Evolutionary conservation across 2,888 invertebrate species (phyloP).

Genomic region (Neoascia interrupta): DNA sequence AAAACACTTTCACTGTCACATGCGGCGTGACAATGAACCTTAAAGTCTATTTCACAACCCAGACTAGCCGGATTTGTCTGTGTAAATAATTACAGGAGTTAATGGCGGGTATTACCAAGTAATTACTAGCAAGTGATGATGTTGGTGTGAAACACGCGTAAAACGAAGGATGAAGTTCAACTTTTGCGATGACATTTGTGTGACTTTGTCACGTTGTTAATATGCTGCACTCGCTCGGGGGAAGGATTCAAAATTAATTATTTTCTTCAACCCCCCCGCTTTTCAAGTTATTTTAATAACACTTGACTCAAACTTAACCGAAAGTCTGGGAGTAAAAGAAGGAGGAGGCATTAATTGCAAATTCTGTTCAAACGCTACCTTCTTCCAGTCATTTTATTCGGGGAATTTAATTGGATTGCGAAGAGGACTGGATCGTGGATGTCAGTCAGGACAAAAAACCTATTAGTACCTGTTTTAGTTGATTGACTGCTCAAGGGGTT

Average conservation of each 20-base stretch:
- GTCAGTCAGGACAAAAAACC: constrained; percentile 17
- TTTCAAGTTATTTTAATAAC: constrained; percentile 57
- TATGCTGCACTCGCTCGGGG: constrained; percentile 28
- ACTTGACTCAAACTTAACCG: constrained; percentile 34
- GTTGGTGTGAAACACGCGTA: background rate
- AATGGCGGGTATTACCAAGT: constrained; percentile 37
- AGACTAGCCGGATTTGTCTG: constrained; percentile 12
- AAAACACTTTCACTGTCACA: constrained; percentile 23
- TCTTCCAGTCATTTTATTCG: constrained; percentile 34
- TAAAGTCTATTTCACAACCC: constrained; percentile 12
- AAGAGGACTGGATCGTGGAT: background rate
- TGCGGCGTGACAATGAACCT: constrained; percentile 17
- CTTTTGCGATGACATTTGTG: constrained; percentile 29
- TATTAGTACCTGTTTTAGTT: constrained; percentile 29
- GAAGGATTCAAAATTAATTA: constrained; percentile 56
- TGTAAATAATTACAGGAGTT: constrained; percentile 38
- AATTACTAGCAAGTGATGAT: constrained; percentile 30
- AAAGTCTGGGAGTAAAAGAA: too few species aligned
- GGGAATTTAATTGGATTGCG: constrained; percentile 52
- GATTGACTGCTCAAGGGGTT: constrained; percentile 31
- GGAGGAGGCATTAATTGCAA: constrained; percentile 55
- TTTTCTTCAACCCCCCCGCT: constrained; percentile 23
- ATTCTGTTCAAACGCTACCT: constrained; percentile 30
- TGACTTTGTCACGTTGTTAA: constrained; percentile 26
- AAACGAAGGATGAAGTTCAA: background rate